Conservation (phyloP, 2,888 invertebrate species). For the Ischnura elegans region DNA sequence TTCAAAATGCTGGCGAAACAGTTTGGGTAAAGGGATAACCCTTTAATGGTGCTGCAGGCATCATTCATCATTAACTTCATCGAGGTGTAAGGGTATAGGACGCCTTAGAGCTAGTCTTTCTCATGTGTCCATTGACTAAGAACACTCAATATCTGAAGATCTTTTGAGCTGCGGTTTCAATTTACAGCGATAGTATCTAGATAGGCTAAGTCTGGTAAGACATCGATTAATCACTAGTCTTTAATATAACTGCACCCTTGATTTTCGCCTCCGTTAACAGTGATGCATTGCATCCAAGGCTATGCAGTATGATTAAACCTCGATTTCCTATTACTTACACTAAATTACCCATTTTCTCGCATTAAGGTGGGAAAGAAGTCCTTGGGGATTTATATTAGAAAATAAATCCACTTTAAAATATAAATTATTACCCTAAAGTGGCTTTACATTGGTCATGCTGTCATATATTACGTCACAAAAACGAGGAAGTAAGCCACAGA, state of each 20-base stretch:
- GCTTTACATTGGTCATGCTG: too few relatives aligned
- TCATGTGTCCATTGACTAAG: not conserved
- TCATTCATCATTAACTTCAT: not conserved
- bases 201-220: not conserved
- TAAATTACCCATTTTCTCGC: too few relatives aligned
- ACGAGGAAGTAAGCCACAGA: too few relatives aligned
- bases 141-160: too few relatives aligned
- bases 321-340: too few relatives aligned
- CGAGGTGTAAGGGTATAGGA: not conserved
- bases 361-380: too few relatives aligned
- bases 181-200: not conserved
- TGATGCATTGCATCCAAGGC: too few relatives aligned
- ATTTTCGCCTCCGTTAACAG: not conserved
- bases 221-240: not conserved
- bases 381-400: too few relatives aligned
- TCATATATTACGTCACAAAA: too few relatives aligned
- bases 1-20: not conserved
- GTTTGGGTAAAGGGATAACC: not conserved
- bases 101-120: not conserved
- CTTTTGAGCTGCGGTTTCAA: not conserved
- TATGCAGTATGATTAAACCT: too few relatives aligned
- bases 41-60: not conserved
- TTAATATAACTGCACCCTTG: not conserved
- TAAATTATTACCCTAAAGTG: too few relatives aligned
- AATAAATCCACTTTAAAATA: too few relatives aligned